phyloP scores from a whole-genome alignment of 1,140 invertebrate species.

The Trinorchestia longiramus region DNA sequence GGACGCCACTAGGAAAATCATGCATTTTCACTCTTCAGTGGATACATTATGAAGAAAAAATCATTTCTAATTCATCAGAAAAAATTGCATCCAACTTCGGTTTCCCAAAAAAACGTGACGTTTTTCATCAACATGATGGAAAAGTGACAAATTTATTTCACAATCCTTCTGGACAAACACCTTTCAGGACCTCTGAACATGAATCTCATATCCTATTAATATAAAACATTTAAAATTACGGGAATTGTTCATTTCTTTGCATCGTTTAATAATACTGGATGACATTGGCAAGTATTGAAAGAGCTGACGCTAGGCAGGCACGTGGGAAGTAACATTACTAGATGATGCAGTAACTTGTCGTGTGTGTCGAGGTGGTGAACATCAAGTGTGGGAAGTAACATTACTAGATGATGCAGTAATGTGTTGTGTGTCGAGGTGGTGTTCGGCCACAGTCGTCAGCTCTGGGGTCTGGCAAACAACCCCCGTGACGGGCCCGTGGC shows the following conservation, averaged over 20 bases:
- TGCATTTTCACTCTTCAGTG: neutral
- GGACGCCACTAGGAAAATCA: neutral
- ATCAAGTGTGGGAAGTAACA: neutral
- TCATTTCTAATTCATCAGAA: neutral
- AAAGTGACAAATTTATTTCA: neutral
- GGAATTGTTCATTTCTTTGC: too few relatives aligned
- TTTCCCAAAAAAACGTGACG: too few relatives aligned
- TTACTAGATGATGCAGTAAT: neutral
- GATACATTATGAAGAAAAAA: neutral
- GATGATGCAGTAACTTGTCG: too few relatives aligned
- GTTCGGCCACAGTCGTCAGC: constrained; percentile 89
- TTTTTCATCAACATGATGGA: neutral
- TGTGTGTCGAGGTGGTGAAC: too few relatives aligned
- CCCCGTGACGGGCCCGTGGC: constrained; percentile 92
- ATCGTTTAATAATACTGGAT: too few relatives aligned
- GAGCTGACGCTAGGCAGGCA: too few relatives aligned
- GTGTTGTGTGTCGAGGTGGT: constrained; percentile 76
- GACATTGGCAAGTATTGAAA: too few relatives aligned
- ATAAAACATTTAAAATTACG: too few relatives aligned
- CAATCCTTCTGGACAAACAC: neutral
- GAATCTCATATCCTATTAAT: too few relatives aligned
- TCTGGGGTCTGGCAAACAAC: constrained; percentile 90
- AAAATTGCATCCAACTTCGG: neutral
- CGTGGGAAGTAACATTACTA: too few relatives aligned
- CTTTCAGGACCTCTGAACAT: too few relatives aligned